phyloP scores from a whole-genome alignment of 1,140 invertebrate genomes.

The Aphis gossypii region DNA sequence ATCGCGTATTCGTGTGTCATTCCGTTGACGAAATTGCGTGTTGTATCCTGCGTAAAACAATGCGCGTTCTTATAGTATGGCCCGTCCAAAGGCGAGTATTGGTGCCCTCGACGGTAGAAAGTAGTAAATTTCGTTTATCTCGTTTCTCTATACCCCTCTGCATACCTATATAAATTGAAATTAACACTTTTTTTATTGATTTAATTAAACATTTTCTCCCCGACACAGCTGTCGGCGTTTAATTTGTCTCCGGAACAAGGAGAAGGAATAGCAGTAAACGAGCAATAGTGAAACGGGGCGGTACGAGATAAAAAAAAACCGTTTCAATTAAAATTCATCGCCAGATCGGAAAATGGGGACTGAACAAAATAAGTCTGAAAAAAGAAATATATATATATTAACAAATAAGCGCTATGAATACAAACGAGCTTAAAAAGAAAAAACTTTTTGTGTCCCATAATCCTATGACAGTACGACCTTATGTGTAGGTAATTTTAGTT shows the following conservation, averaged over 20 bases:
- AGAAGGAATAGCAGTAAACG: not conserved
- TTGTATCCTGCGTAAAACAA: not conserved
- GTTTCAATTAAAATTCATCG: conserved; percentile 56
- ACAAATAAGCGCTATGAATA: conserved; percentile 49
- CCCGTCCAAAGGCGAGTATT: not conserved
- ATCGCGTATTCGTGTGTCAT: not conserved
- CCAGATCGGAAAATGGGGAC: not conserved
- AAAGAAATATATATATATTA: conserved; percentile 34
- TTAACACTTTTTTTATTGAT: conserved; percentile 15
- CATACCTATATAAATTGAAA: conserved; percentile 15
- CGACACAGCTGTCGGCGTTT: not conserved
- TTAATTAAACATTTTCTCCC: conserved; percentile 43
- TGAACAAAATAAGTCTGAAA: conserved; percentile 1
- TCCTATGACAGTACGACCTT: conserved; percentile 10
- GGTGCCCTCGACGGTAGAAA: not conserved
- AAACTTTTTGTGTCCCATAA: not conserved
- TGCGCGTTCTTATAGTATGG: not conserved
- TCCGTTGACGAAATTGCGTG: not conserved
- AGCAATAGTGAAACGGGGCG: not conserved
- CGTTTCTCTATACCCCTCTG: not conserved
- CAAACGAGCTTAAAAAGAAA: conserved; percentile 54
- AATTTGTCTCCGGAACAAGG: not conserved
- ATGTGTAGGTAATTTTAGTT: conserved; percentile 50
- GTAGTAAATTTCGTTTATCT: conserved; percentile 1
- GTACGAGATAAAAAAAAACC: not conserved